Percentiles rank a stretch among this genome's conserved stretches.
Evolutionary conservation across 2,888 invertebrate genomes (phyloP).

Genomic region (Spodoptera littoralis): DNA sequence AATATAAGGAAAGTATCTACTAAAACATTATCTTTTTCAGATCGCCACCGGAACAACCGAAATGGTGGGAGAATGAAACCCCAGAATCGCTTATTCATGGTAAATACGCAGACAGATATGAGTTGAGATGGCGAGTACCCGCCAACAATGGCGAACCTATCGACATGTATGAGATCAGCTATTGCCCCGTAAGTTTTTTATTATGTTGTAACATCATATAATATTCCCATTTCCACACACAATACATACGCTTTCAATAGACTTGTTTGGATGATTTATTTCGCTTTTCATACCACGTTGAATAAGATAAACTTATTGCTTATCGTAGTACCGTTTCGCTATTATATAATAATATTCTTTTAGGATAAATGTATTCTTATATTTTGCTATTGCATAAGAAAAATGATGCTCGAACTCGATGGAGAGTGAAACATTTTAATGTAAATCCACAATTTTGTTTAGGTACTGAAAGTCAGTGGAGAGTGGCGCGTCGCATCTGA

Average conservation of each 20-base stretch:
- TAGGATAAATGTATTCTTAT: conserved; percentile 15
- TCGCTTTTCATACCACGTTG: conserved; percentile 28
- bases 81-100: conserved; percentile 83
- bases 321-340: conserved; percentile 20
- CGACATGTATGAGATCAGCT: conserved; percentile 93
- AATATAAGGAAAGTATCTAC: neutral
- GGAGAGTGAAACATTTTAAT: conserved; percentile 3
- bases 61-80: conserved; percentile 83
- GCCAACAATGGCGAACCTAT: conserved; percentile 97
- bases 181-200: conserved; percentile 91
- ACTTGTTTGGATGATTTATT: conserved; percentile 79
- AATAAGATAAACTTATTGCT: conserved; percentile 42
- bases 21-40: conserved; percentile 64
- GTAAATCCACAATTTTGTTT: conserved; percentile 33
- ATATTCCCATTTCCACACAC: conserved; percentile 43
- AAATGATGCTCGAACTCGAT: conserved; percentile 1
- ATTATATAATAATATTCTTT: conserved; percentile 13
- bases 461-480: conserved; percentile 91
- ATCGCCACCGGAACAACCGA: conserved; percentile 92
- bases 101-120: conserved; percentile 93
- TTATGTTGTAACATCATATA: conserved; percentile 43
- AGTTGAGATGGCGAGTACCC: conserved; percentile 95
- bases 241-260: conserved; percentile 51
- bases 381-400: conserved; percentile 12
- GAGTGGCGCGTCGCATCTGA: conserved; percentile 90